These are phyloP conservation scores for Galeopterus variegatus DNA, from an alignment of 2,113 vertebrate species.

Conservation along the genomic window DNA sequence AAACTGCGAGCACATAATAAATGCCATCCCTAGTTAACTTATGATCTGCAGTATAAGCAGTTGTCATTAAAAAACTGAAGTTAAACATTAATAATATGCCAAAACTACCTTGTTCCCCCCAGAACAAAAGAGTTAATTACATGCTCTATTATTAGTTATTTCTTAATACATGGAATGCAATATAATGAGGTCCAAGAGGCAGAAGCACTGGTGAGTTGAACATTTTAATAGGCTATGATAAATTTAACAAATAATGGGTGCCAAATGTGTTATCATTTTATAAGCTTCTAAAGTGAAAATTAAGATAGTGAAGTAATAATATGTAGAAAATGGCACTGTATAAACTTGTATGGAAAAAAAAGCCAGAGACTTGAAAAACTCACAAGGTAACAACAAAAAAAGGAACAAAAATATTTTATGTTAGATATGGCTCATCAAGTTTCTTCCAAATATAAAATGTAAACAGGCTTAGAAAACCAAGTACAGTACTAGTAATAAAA, in stretches of 20 bases:
- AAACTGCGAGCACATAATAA: background rate
- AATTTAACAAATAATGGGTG: background rate
- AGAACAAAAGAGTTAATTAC: slow-evolving; percentile 8
- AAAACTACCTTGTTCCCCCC: background rate
- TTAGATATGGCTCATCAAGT: background rate
- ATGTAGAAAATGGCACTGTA: background rate
- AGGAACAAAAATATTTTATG: slow-evolving; percentile 41
- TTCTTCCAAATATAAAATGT: slow-evolving; percentile 30
- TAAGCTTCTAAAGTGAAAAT: slow-evolving; percentile 32
- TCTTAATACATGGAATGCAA: background rate
- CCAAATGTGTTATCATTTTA: background rate
- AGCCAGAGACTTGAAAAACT: background rate
- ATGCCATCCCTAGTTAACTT: background rate
- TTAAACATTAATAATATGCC: background rate
- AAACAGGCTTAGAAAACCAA: slow-evolving; percentile 11
- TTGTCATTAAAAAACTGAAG: slow-evolving; percentile 28
- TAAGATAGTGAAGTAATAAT: background rate
- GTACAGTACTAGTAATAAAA: background rate
- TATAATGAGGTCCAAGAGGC: background rate
- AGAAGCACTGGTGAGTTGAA: background rate
- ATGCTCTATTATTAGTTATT: slow-evolving; percentile 39
- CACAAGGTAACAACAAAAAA: background rate
- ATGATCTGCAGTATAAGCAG: background rate
- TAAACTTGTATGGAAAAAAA: background rate
- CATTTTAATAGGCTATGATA: background rate